A percentile compares a stretch with the other conserved stretches of the same genome.
Conservation (phyloP, 2,888 invertebrate species). For the Drosophila monieri region DNA sequence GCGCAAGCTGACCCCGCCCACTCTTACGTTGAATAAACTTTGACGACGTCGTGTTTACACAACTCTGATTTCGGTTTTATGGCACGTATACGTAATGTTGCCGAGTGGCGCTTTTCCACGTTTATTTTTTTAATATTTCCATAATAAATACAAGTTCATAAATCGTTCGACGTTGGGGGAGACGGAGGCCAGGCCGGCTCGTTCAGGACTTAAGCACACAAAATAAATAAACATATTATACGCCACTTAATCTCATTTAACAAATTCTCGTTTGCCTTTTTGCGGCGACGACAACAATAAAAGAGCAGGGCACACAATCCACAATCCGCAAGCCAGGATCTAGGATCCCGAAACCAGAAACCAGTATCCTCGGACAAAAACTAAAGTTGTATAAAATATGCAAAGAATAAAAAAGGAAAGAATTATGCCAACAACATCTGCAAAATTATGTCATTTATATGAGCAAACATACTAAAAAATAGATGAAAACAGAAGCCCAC, state of each 20-base stretch:
- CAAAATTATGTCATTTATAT: conserved; percentile 79
- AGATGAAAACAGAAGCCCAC: conserved; percentile 58
- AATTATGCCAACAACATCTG: conserved; percentile 66
- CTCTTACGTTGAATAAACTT: conserved; percentile 21
- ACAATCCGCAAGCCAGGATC: background rate
- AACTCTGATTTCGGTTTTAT: conserved; percentile 56
- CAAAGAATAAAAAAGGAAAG: conserved; percentile 46
- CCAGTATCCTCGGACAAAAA: conserved; percentile 38
- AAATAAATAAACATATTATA: conserved; percentile 67
- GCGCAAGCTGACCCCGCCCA: conserved; percentile 5
- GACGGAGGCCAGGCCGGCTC: background rate
- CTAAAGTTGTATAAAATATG: conserved; percentile 67
- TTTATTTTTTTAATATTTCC: conserved; percentile 51
- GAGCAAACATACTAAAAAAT: conserved; percentile 75
- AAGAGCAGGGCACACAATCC: conserved; percentile 28
- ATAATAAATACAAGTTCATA: conserved; percentile 51
- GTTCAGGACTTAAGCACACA: conserved; percentile 53
- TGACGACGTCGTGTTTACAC: conserved; percentile 37
- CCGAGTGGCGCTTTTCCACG: conserved; percentile 42
- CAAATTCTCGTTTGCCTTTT: conserved; percentile 68
- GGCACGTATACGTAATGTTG: conserved; percentile 46
- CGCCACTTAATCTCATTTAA: conserved; percentile 69
- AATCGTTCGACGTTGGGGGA: conserved; percentile 28
- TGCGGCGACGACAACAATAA: conserved; percentile 56
- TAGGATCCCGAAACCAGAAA: conserved; percentile 13